Percentiles rank a stretch among this genome's conserved stretches.
Evolutionary conservation across 2,888 invertebrate species (phyloP).

Genomic region (Cerceris rybyensis): DNA sequence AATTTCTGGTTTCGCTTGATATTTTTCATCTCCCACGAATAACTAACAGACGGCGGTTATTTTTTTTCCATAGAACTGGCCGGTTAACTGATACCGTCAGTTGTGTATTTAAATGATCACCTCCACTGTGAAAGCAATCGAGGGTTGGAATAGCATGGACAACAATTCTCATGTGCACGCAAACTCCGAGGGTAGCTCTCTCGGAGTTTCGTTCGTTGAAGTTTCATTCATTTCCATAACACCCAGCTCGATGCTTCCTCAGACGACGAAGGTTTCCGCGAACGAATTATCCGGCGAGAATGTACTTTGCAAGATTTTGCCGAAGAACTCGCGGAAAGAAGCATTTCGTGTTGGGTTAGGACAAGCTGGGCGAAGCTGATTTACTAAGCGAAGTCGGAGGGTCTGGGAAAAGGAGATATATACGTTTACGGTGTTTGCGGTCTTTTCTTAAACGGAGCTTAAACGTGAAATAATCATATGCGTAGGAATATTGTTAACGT

Average conservation of each 20-base stretch:
- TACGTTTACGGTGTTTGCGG: not conserved
- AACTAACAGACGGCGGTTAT: not conserved
- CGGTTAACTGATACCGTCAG: not conserved
- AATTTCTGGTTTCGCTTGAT: not conserved
- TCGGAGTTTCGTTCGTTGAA: conserved; percentile 31
- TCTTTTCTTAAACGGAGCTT: not conserved
- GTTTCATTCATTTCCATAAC: conserved; percentile 54
- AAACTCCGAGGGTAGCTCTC: conserved; percentile 10
- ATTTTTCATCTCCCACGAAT: not conserved
- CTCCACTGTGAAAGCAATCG: conserved; percentile 16
- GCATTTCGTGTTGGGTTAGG: not conserved
- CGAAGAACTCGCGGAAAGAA: not conserved
- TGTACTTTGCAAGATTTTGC: conserved; percentile 21
- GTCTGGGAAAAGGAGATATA: not conserved
- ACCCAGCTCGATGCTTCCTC: conserved; percentile 23
- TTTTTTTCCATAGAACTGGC: not conserved
- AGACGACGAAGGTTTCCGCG: conserved; percentile 33
- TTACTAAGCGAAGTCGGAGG: not conserved
- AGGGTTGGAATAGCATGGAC: conserved; percentile 30
- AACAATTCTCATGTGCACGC: conserved; percentile 26
- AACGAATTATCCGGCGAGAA: conserved; percentile 43
- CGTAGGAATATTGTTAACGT: too few relatives aligned
- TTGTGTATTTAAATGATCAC: conserved; percentile 2
- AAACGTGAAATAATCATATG: too few relatives aligned
- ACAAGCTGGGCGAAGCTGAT: not conserved